Evolutionary conservation across 1,140 invertebrate genomes (phyloP).

Genomic region (Neodiprion lecontei): DNA sequence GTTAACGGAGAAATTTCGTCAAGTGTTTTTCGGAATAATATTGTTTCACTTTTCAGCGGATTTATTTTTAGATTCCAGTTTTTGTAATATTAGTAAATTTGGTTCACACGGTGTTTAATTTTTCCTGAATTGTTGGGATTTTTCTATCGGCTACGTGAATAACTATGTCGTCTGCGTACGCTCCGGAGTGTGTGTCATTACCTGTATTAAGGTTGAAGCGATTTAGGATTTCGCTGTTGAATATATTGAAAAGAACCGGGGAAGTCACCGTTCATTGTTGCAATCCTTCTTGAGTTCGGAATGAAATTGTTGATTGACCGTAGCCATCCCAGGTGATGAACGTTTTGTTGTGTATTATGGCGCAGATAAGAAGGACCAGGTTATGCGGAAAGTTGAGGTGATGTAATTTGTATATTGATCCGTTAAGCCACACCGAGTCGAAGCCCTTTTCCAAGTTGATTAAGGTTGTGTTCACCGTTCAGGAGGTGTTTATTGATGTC

Average conservation of each 20-base stretch:
- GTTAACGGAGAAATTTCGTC: too few species aligned
- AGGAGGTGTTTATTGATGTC: constrained; percentile 25
- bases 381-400: constrained; percentile 26
- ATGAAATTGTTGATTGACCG: not conserved
- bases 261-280: constrained; percentile 33
- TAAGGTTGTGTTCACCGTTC: constrained; percentile 33
- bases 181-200: not conserved
- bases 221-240: constrained; percentile 20
- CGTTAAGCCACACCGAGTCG: constrained; percentile 32
- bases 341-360: not conserved
- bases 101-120: constrained; percentile 2
- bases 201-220: constrained; percentile 12
- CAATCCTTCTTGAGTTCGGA: constrained; percentile 27
- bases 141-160: not conserved
- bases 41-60: constrained; percentile 22
- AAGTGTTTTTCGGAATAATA: constrained; percentile 9
- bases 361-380: constrained; percentile 18
- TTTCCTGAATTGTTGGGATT: not conserved
- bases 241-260: constrained; percentile 30
- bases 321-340: not conserved
- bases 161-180: constrained; percentile 23
- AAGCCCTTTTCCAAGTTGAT: constrained; percentile 46
- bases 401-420: constrained; percentile 34
- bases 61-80: constrained; percentile 23
- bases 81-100: constrained; percentile 14